phyloP scores from a whole-genome alignment of 2,797 vertebrate species.

The Artibeus jamaicensis region DNA sequence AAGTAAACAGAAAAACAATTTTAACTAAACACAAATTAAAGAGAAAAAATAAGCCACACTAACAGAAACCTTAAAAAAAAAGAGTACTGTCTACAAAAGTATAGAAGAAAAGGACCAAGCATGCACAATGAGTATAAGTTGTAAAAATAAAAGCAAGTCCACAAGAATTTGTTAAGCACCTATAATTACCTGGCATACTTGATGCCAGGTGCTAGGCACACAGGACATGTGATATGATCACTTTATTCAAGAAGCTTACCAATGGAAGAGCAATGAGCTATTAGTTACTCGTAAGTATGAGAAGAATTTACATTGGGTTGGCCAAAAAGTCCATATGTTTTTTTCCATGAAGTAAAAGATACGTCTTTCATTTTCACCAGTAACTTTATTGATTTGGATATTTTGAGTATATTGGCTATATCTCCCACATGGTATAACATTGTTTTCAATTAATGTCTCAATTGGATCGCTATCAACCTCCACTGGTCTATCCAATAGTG shows the following conservation, averaged over 20 bases:
- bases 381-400: neutral
- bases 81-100: neutral
- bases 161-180: neutral
- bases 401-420: neutral
- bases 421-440: neutral
- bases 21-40: neutral
- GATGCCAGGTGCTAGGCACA: neutral
- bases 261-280: neutral
- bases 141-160: neutral
- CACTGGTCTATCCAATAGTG: neutral
- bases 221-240: neutral
- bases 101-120: neutral
- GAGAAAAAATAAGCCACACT: neutral
- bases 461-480: neutral
- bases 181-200: neutral
- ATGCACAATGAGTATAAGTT: neutral
- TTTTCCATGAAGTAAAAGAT: neutral
- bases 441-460: neutral
- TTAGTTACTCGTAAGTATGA: neutral
- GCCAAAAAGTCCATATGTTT: neutral
- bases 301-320: neutral
- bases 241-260: neutral
- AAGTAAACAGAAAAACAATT: neutral
- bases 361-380: neutral
- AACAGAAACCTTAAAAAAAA: neutral